Base-by-base conservation (phyloP, 2,113 vertebrate genomes). In the Chrysochloris asiatica region DNA sequence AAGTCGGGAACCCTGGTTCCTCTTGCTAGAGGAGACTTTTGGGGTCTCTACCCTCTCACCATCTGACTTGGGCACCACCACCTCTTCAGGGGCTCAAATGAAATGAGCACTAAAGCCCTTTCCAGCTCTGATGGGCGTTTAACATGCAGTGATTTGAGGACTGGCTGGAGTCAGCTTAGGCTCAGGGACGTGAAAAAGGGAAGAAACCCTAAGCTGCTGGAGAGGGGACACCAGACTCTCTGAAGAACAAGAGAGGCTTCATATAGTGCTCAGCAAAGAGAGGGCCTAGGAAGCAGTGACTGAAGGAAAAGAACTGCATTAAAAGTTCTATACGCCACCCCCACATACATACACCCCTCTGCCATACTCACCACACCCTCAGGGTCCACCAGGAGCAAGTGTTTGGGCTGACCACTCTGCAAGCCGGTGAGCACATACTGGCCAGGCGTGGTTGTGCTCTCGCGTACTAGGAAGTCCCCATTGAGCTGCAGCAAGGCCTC, bases 391-490 rank as follows among this genome's bases (percentile, higher is more conserved):
- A 99, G 98, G 4, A 99, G 98, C 94, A 99, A 97, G 93, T 99
- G 99, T 95, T 99, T 99, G 93, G 99, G 97, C 95, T 99, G 99
- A 45, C 99, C 98, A 0, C 98, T 99, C 97, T 99, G 99, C 95
- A 99, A 95, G 14, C 99, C 99, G 0, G 99, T 99, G 89, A 99
- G 98, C 88, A 99, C 99, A 0, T 99, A 99, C 97, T 99, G 99
- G 76, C 99, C 99, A 0, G 98, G 98, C 0, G 99, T 99, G 89
- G 99, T 99, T 28, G 98, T 99, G 86, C 99, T 99, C 97, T 99
- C 99, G 12, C 99, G 97, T 90, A 99, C 99, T 95, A 99, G 96
- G 96, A 99, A 99, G 96, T 99, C 99, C 11, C 99, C 99, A 0
- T 99, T 99, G 59, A 98, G 98, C 88, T 97, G 98, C 94, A 99